Conservation (phyloP, 64 coral and sea anemone genomes). For the Montipora capricornis region DNA sequence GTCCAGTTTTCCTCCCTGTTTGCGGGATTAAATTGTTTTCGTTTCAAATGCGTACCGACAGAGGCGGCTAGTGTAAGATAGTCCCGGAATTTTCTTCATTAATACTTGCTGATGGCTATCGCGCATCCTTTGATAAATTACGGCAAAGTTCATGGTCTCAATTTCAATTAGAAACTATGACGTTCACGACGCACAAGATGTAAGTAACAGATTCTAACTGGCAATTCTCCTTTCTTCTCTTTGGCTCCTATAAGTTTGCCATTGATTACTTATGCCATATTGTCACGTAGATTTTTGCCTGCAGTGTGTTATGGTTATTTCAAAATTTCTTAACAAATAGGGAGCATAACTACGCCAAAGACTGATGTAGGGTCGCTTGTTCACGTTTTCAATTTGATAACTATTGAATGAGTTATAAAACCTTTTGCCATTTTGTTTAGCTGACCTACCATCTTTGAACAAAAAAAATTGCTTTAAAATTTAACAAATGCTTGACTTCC, state of each 20-base stretch:
- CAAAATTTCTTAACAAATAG: not conserved
- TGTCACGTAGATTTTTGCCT: not conserved
- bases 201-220: not conserved
- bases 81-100: conserved; percentile 46
- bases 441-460: too few species aligned
- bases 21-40: conserved; percentile 55
- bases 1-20: conserved; percentile 29
- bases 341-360: too few species aligned
- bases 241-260: not conserved
- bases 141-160: conserved; percentile 4
- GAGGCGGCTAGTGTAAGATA: conserved; percentile 26
- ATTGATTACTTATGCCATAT: not conserved
- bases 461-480: too few species aligned
- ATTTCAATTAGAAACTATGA: not conserved
- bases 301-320: not conserved
- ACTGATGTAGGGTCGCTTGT: too few species aligned
- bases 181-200: not conserved
- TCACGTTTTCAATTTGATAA: too few species aligned
- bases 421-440: too few species aligned
- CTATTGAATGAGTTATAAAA: too few species aligned
- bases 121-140: conserved; percentile 25
- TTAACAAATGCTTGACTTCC: too few species aligned
- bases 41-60: conserved; percentile 50
- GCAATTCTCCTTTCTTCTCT: not conserved
- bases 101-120: conserved; percentile 37